A percentile compares a stretch with the other conserved stretches of the same genome.
Conservation (phyloP, 2,888 invertebrate genomes). For the Brenthis hecate region DNA sequence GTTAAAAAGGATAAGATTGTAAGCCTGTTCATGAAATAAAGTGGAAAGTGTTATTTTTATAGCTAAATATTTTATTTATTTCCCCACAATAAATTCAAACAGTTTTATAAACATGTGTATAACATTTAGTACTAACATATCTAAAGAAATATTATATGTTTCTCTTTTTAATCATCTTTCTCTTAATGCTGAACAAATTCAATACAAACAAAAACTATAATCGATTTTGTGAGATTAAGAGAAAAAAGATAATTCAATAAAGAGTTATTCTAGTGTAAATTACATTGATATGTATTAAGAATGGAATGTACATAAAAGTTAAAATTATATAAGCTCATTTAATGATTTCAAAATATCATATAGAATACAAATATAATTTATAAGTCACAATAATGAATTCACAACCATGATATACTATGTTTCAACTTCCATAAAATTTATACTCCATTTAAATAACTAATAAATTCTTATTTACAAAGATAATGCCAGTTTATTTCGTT, state of each 20-base stretch:
- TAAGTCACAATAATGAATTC: constrained; percentile 23
- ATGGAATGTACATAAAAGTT: too few species aligned
- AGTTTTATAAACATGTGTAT: constrained; percentile 19
- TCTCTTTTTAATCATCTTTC: background rate
- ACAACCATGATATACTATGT: constrained; percentile 38
- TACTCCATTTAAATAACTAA: constrained; percentile 3
- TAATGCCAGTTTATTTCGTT: background rate
- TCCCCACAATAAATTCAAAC: constrained; percentile 20
- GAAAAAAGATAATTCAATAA: too few species aligned
- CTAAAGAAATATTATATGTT: constrained; percentile 20
- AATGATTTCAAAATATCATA: too few species aligned
- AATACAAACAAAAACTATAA: background rate
- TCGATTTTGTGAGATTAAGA: too few species aligned
- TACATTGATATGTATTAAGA: too few species aligned
- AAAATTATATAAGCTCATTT: too few species aligned
- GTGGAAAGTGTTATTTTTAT: background rate
- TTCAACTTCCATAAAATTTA: too few species aligned
- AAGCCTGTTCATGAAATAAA: constrained; percentile 1
- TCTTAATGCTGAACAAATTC: background rate
- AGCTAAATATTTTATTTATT: constrained; percentile 26
- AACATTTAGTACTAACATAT: constrained; percentile 28
- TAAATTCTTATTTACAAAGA: background rate
- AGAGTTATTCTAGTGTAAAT: too few species aligned
- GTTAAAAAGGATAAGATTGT: background rate
- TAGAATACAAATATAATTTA: background rate